phyloP scores from a whole-genome alignment of 1,140 invertebrate genomes.

The Popillia japonica region DNA sequence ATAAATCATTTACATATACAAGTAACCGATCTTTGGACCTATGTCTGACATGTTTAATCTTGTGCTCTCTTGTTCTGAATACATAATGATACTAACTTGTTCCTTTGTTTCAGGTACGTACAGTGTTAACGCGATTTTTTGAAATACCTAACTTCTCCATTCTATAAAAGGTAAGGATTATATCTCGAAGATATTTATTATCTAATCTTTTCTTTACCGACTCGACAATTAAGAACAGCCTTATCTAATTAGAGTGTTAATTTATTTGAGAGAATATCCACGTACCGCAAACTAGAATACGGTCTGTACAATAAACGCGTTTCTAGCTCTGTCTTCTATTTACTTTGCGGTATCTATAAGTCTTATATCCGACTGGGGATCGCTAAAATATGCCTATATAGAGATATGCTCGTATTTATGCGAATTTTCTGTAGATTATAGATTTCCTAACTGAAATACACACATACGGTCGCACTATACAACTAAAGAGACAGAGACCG shows the following conservation, averaged over 20 bases:
- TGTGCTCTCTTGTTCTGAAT: too few relatives aligned
- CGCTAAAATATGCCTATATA: neutral
- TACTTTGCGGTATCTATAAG: neutral
- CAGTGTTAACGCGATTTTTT: neutral
- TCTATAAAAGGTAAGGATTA: too few relatives aligned
- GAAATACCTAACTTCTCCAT: neutral
- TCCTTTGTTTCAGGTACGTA: slow-evolving; percentile 13
- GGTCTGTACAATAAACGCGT: neutral
- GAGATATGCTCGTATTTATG: neutral
- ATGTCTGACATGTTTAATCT: too few relatives aligned
- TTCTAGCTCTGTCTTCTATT: neutral
- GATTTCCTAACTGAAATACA: neutral
- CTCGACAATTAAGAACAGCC: slow-evolving; percentile 1
- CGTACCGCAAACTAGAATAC: slow-evolving; percentile 4
- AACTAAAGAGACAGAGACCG: neutral
- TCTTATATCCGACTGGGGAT: neutral
- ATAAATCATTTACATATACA: too few relatives aligned
- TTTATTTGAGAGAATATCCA: neutral
- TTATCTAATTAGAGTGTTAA: neutral
- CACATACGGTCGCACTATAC: neutral
- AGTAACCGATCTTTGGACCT: too few relatives aligned
- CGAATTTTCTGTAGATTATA: neutral
- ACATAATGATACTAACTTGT: neutral
- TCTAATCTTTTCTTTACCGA: slow-evolving; percentile 8
- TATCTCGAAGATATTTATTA: neutral